phyloP scores from a whole-genome alignment of 37 sponge, comb jelly and placozoan genomes.

The Chondrosia reniformis region DNA sequence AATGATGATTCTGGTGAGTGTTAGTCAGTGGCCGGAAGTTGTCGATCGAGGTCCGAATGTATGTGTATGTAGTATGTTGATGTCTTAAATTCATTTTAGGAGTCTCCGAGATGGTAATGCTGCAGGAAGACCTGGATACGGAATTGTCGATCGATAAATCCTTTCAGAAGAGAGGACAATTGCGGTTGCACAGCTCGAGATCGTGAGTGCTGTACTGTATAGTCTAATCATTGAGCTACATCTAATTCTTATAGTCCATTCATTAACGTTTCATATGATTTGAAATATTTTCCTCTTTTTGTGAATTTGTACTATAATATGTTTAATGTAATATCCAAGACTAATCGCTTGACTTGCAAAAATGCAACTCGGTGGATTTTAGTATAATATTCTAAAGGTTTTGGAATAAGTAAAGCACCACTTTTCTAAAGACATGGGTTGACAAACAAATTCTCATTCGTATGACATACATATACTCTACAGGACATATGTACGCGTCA shows the following conservation, averaged over 20 bases:
- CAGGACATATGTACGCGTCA: too few relatives aligned
- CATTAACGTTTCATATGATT: background rate
- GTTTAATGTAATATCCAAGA: too few relatives aligned
- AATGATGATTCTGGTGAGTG: constrained; percentile 83
- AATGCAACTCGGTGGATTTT: too few relatives aligned
- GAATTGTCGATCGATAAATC: constrained; percentile 64
- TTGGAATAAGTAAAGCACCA: too few relatives aligned
- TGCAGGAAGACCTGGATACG: constrained; percentile 79
- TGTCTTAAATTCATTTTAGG: constrained; percentile 48
- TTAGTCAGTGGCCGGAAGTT: background rate
- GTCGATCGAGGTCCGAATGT: background rate
- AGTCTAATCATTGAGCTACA: too few relatives aligned
- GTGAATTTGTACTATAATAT: background rate
- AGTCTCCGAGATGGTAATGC: constrained; percentile 74
- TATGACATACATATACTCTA: too few relatives aligned
- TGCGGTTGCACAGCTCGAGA: constrained; percentile 56
- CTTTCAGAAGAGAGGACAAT: constrained; percentile 44
- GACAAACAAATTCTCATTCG: too few relatives aligned
- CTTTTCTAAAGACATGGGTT: too few relatives aligned
- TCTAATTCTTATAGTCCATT: background rate
- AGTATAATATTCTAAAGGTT: too few relatives aligned
- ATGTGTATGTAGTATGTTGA: too few relatives aligned
- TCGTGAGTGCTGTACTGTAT: constrained; percentile 1
- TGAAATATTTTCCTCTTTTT: background rate
- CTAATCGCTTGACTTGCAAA: too few relatives aligned